These are phyloP conservation scores for Remorina albescens DNA, from an alignment of 2,797 vertebrate genomes.

Conservation along the genomic window DNA sequence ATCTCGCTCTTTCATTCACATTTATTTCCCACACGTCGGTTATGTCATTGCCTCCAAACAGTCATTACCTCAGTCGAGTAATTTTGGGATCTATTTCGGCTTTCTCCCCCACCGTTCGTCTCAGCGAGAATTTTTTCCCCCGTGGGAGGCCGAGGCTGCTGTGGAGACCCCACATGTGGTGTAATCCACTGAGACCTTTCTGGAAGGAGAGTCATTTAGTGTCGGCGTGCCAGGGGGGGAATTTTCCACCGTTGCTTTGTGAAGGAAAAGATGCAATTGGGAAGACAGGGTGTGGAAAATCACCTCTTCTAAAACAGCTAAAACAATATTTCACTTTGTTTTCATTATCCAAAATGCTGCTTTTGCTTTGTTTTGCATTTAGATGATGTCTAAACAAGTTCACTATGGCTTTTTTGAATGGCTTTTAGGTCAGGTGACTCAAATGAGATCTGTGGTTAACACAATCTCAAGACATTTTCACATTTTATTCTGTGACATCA, in stretches of 20 bases:
- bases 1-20: slow-evolving; percentile 40
- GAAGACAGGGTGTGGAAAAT: slow-evolving; percentile 17
- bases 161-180: slow-evolving; percentile 72
- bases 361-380: neutral
- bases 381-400: neutral
- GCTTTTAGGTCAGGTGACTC: too few relatives aligned
- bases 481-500: too few relatives aligned
- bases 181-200: slow-evolving; percentile 54
- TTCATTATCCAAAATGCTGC: neutral
- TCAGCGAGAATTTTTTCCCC: slow-evolving; percentile 49
- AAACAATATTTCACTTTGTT: neutral
- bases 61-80: slow-evolving; percentile 71
- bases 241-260: slow-evolving; percentile 42
- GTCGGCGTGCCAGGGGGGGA: slow-evolving; percentile 41
- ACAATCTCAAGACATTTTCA: too few relatives aligned
- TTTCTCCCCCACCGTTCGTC: slow-evolving; percentile 27
- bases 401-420: too few relatives aligned
- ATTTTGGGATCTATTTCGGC: slow-evolving; percentile 54
- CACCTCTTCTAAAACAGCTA: neutral
- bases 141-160: slow-evolving; percentile 57
- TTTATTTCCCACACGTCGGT: slow-evolving; percentile 58
- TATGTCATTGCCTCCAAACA: slow-evolving; percentile 76
- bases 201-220: slow-evolving; percentile 39
- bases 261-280: neutral
- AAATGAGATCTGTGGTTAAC: too few relatives aligned